Conservation (phyloP, 2,113 vertebrate genomes). For the Cryptotis parvus region DNA sequence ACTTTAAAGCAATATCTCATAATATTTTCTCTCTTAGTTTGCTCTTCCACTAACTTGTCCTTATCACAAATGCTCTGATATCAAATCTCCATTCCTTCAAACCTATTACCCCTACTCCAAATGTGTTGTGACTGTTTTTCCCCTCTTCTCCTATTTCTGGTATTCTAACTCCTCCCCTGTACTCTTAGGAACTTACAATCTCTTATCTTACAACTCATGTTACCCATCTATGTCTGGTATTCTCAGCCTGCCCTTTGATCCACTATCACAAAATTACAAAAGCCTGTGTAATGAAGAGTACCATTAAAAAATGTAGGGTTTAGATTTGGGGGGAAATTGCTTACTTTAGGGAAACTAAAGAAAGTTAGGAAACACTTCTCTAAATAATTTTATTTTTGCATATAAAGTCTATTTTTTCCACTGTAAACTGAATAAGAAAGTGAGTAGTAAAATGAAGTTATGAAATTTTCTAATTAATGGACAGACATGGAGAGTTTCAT, state of each 20-base stretch:
- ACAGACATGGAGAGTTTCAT: no score
- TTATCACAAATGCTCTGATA: background rate
- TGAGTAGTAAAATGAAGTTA: background rate
- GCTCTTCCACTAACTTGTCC: background rate
- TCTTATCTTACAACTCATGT: background rate
- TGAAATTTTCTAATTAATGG: no score
- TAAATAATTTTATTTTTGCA: background rate
- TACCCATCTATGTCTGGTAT: background rate
- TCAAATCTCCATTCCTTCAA: background rate
- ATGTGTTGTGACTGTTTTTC: background rate
- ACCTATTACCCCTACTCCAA: background rate
- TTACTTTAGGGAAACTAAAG: background rate
- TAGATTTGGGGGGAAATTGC: background rate
- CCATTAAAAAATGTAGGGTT: background rate
- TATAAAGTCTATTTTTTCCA: background rate
- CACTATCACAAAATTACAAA: constrained; percentile 1
- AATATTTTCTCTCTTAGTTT: background rate
- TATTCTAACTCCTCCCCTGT: background rate
- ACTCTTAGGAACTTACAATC: background rate
- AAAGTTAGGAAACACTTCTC: background rate
- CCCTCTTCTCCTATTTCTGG: background rate
- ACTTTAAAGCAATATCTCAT: background rate
- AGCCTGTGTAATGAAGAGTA: background rate
- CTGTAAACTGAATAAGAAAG: background rate
- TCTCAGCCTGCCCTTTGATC: constrained; percentile 9